Evolutionary conservation across 2,888 invertebrate species (phyloP).

Genomic region (Chloroclystis v-ata): DNA sequence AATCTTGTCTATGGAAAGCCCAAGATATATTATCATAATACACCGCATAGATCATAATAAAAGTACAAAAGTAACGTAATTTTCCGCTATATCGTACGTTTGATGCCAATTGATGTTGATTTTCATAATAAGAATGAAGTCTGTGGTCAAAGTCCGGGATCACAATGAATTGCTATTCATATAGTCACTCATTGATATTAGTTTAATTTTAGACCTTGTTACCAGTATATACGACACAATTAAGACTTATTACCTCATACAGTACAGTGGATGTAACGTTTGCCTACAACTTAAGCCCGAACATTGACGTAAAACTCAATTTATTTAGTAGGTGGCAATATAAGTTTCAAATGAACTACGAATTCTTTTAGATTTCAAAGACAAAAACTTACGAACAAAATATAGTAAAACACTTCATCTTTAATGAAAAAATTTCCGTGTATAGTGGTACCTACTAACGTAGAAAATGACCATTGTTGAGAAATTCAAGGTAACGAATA

Average conservation of each 20-base stretch:
- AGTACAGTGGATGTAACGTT: no score
- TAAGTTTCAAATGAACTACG: no score
- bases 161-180: slow-evolving; percentile 2
- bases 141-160: slow-evolving; percentile 42
- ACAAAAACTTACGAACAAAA: no score
- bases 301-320: no score
- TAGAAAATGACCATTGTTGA: no score
- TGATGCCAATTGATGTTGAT: slow-evolving; percentile 48
- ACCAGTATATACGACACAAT: slow-evolving; percentile 6
- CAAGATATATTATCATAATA: slow-evolving; percentile 11
- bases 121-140: slow-evolving; percentile 33
- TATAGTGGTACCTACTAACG: no score
- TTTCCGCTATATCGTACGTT: slow-evolving; percentile 14
- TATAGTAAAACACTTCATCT: no score
- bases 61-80: slow-evolving; percentile 8
- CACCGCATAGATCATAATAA: slow-evolving; percentile 10
- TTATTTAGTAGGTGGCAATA: no score
- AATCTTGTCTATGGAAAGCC: not conserved
- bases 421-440: no score
- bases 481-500: no score
- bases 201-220: slow-evolving; percentile 6
- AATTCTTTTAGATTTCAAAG: no score
- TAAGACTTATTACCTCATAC: not conserved
- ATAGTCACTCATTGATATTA: not conserved
- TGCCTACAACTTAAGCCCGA: no score